Evolutionary conservation across 2,113 vertebrate species (phyloP).

Genomic region (Lonchura striata): DNA sequence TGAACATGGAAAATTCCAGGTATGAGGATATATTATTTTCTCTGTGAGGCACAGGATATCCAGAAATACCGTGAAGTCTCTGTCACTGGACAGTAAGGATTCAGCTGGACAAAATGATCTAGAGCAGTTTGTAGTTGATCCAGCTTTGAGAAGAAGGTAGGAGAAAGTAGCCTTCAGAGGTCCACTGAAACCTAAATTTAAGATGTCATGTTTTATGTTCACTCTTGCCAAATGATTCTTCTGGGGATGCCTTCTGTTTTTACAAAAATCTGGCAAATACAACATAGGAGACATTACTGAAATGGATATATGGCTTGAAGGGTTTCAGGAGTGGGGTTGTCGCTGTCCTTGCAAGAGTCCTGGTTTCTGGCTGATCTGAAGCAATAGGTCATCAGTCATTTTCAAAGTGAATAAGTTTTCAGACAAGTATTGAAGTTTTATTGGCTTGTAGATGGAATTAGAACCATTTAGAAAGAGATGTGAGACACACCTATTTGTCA

Average conservation of each 20-base stretch:
- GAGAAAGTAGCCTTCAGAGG: neutral
- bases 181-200: neutral
- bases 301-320: neutral
- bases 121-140: neutral
- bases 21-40: neutral
- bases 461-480: fast-evolving
- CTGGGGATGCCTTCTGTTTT: neutral
- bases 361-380: neutral
- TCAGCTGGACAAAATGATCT: neutral
- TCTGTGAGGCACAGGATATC: neutral
- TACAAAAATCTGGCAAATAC: neutral
- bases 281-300: neutral
- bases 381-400: neutral
- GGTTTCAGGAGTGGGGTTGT: neutral
- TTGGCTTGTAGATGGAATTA: neutral
- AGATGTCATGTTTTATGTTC: neutral
- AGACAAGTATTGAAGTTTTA: neutral
- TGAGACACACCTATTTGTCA: neutral
- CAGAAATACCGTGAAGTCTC: neutral
- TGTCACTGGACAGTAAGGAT: neutral
- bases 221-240: neutral
- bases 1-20: neutral
- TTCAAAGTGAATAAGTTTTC: neutral
- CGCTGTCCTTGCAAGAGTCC: neutral
- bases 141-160: neutral